Conservation (phyloP, 2,113 vertebrate species). For the Oncorhynchus clarkii region DNA sequence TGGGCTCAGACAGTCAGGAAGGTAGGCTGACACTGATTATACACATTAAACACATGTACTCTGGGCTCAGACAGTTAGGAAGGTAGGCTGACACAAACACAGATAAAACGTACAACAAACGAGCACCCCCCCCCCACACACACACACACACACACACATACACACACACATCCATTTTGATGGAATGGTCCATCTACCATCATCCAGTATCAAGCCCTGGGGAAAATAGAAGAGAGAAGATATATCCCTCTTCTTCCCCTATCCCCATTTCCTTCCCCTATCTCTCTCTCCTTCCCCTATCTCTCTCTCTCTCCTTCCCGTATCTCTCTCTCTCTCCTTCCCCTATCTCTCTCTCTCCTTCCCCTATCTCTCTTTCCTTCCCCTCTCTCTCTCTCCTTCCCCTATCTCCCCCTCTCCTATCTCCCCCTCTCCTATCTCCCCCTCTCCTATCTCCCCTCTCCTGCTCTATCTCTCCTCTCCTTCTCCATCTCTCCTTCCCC, state of each 20-base stretch:
- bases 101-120: neutral
- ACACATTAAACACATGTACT: neutral
- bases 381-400: neutral
- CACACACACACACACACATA: constrained; percentile 7
- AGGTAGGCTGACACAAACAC: neutral
- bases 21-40: neutral
- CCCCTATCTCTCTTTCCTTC: no score
- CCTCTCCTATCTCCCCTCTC: neutral
- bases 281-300: neutral
- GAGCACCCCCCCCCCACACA: neutral
- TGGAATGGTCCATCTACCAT: constrained; percentile 56
- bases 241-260: neutral
- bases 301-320: neutral
- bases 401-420: neutral
- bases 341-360: no score
- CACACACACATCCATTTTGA: constrained; percentile 37
- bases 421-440: neutral
- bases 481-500: neutral
- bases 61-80: neutral
- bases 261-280: neutral
- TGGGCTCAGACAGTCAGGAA: neutral
- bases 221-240: constrained; percentile 21
- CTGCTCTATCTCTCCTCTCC: no score
- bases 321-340: no score
- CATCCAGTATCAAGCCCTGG: constrained; percentile 66